Percentiles rank a stretch among this genome's conserved stretches.
Conservation (phyloP, 2,888 invertebrate genomes). For the Torymus aiolomorphi region DNA sequence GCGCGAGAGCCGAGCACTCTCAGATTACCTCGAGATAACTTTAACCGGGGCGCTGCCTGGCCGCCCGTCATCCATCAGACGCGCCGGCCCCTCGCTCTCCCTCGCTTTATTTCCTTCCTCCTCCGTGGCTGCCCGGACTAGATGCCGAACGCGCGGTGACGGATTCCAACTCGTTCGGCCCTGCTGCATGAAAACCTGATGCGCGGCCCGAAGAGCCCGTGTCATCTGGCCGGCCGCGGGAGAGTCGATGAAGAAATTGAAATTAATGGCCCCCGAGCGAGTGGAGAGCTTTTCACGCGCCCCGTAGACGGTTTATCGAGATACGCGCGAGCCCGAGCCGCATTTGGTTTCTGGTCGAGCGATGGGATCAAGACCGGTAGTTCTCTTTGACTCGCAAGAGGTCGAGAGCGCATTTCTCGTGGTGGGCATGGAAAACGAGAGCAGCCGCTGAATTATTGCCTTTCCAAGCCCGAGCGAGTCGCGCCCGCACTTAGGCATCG, state of each 20-base stretch:
- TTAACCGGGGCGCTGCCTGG: conserved; percentile 69
- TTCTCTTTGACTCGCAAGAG: neutral
- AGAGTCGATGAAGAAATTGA: conserved; percentile 34
- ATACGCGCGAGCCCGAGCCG: neutral
- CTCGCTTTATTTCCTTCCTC: too few relatives aligned
- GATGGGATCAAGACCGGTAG: conserved; percentile 33
- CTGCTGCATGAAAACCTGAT: conserved; percentile 28
- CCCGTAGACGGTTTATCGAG: too few relatives aligned
- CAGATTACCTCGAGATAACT: conserved; percentile 74
- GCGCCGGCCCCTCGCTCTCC: too few relatives aligned
- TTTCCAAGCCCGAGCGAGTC: too few relatives aligned
- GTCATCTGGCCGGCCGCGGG: too few relatives aligned
- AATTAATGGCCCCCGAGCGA: conserved; percentile 10
- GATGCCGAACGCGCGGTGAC: too few relatives aligned
- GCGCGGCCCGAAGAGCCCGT: neutral
- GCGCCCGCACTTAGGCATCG: too few relatives aligned
- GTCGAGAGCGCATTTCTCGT: too few relatives aligned
- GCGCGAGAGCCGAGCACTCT: conserved; percentile 62
- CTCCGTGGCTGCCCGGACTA: neutral
- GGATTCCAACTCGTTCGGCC: neutral
- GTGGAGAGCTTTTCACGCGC: conserved; percentile 1
- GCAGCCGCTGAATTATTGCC: too few relatives aligned
- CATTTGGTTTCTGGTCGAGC: too few relatives aligned
- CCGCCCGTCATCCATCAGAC: conserved; percentile 74
- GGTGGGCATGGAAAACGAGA: too few relatives aligned